A percentile compares a stretch with the other conserved stretches of the same genome.
phyloP scores from a whole-genome alignment of 2,888 invertebrate genomes.

The Margaritifera margaritifera region DNA sequence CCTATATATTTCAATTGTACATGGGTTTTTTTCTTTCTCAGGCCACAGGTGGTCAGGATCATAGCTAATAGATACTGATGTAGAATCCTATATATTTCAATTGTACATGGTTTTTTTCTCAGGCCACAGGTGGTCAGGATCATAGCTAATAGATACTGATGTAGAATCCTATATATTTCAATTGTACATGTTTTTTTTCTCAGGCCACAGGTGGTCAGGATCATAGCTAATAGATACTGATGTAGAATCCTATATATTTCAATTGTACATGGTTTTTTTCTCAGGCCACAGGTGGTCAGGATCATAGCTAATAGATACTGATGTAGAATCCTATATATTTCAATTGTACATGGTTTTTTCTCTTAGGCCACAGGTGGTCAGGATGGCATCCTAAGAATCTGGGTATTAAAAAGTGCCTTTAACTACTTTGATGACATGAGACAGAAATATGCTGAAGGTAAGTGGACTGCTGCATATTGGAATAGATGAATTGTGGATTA shows the following conservation, averaged over 20 bases:
- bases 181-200: too few relatives aligned
- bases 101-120: constrained; percentile 11
- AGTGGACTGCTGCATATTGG: constrained; percentile 8
- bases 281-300: not conserved
- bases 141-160: too few relatives aligned
- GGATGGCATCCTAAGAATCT: constrained; percentile 93
- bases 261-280: not conserved
- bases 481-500: too few relatives aligned
- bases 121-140: constrained; percentile 97
- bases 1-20: not conserved
- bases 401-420: constrained; percentile 93
- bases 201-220: not conserved
- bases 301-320: not conserved
- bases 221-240: not conserved
- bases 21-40: constrained; percentile 38
- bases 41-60: constrained; percentile 98
- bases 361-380: constrained; percentile 95
- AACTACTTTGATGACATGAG: constrained; percentile 96
- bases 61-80: too few relatives aligned
- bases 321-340: not conserved
- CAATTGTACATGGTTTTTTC: constrained; percentile 9
- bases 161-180: too few relatives aligned
- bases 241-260: not conserved
- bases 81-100: not conserved
- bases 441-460: constrained; percentile 70